These are phyloP conservation scores for Peribatodes rhomboidaria DNA, from an alignment of 2,888 invertebrate species.

Conservation along the genomic window DNA sequence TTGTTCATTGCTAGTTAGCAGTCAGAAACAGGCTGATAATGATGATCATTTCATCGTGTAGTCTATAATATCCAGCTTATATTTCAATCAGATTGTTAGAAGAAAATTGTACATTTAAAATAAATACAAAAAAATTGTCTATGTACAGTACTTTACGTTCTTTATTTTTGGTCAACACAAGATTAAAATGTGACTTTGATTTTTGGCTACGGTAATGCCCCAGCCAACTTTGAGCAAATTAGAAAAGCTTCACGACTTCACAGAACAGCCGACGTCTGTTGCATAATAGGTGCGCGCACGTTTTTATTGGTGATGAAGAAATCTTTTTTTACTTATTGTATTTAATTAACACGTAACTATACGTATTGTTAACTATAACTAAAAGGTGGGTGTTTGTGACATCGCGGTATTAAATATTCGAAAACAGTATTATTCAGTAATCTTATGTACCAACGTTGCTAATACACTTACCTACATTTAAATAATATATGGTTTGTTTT, in stretches of 20 bases:
- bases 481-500: conserved; percentile 58
- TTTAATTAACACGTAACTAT: conserved; percentile 61
- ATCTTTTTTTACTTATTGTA: conserved; percentile 76
- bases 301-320: conserved; percentile 68
- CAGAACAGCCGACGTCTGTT: conserved; percentile 50
- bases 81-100: too few species aligned
- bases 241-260: conserved; percentile 24
- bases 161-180: not conserved
- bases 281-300: conserved; percentile 76
- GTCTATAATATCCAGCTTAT: too few species aligned
- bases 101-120: too few species aligned
- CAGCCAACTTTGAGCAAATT: too few species aligned
- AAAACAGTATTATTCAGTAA: conserved; percentile 85
- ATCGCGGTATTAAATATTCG: conserved; percentile 72
- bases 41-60: too few species aligned
- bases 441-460: conserved; percentile 86
- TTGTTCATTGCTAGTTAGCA: too few species aligned
- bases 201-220: not conserved
- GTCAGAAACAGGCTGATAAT: too few species aligned
- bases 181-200: too few species aligned
- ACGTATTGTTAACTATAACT: conserved; percentile 44
- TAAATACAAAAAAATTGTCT: too few species aligned
- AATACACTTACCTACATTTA: conserved; percentile 86
- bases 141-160: too few species aligned
- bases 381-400: conserved; percentile 64